These are phyloP conservation scores for Tylochromis polylepis DNA, from an alignment of 2,113 vertebrate genomes.

Conservation along the genomic window DNA sequence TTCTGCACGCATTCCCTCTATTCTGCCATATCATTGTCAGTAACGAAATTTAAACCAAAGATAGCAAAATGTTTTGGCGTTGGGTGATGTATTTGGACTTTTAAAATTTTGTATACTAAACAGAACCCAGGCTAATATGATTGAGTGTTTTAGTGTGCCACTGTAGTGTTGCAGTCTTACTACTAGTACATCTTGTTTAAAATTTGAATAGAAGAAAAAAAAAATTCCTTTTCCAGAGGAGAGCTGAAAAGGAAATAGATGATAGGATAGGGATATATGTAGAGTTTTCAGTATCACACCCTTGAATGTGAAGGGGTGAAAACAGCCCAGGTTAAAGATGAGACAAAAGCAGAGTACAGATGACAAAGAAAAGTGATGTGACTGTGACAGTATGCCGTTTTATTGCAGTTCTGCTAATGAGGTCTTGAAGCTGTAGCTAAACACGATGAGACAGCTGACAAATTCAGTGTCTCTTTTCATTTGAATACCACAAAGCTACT, in stretches of 20 bases:
- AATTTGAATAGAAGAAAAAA: not conserved
- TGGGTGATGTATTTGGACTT: not conserved
- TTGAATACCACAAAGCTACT: not conserved
- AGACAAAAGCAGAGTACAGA: not conserved
- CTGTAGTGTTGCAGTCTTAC: not conserved
- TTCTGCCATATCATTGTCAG: not conserved
- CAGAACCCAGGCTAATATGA: not conserved
- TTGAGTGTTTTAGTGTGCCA: conserved; percentile 6
- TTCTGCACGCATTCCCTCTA: not conserved
- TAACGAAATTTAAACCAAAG: not conserved
- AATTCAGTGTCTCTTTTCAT: not conserved
- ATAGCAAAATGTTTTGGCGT: not conserved
- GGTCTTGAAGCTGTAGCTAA: conserved; percentile 1
- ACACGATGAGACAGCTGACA: conserved; percentile 14
- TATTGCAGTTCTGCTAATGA: conserved; percentile 30
- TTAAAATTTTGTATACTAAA: not conserved
- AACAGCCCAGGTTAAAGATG: not conserved
- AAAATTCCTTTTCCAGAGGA: not conserved
- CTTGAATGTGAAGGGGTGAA: not conserved
- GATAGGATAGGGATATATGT: not conserved
- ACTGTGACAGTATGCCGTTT: not conserved
- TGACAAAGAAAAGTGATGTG: not conserved
- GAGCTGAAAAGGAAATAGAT: not conserved
- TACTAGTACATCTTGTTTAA: not conserved
- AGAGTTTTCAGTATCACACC: not conserved